phyloP scores from a whole-genome alignment of 1,140 invertebrate species.

The Temnothorax longispinosus region DNA sequence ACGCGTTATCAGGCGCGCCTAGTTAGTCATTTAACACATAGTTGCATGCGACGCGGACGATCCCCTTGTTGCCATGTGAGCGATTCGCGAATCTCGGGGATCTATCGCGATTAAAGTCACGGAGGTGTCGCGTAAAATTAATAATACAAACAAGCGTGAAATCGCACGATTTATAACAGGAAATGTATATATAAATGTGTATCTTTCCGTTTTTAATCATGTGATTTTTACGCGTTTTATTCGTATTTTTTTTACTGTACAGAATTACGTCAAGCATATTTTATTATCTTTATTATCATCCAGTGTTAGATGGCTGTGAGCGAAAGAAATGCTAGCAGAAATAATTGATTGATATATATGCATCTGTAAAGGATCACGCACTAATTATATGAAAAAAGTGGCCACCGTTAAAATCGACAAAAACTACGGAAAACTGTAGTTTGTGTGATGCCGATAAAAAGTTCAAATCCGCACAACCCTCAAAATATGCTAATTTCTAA shows the following conservation, averaged over 20 bases:
- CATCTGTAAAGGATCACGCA: not conserved
- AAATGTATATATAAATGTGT: not conserved
- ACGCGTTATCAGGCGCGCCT: conserved; percentile 29
- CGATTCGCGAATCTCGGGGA: not conserved
- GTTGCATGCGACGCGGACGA: not conserved
- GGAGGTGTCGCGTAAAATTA: not conserved
- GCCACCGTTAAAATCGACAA: too few species aligned
- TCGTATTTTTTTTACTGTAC: not conserved
- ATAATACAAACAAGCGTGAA: not conserved
- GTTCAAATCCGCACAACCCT: too few species aligned
- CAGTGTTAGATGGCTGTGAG: not conserved
- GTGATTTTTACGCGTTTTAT: not conserved
- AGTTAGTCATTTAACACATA: conserved; percentile 63
- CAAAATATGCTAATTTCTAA: too few species aligned
- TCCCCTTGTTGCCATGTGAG: not conserved
- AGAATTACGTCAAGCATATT: not conserved
- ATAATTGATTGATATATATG: not conserved
- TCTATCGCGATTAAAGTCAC: not conserved
- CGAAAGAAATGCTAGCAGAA: too few species aligned
- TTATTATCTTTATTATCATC: not conserved
- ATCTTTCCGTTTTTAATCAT: not conserved
- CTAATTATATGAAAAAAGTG: too few species aligned
- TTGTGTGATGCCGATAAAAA: too few species aligned
- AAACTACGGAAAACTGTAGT: too few species aligned
- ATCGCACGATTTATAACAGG: conserved; percentile 1